These are phyloP conservation scores for Lottia scabra DNA, from an alignment of 2,888 invertebrate genomes.

Conservation along the genomic window DNA sequence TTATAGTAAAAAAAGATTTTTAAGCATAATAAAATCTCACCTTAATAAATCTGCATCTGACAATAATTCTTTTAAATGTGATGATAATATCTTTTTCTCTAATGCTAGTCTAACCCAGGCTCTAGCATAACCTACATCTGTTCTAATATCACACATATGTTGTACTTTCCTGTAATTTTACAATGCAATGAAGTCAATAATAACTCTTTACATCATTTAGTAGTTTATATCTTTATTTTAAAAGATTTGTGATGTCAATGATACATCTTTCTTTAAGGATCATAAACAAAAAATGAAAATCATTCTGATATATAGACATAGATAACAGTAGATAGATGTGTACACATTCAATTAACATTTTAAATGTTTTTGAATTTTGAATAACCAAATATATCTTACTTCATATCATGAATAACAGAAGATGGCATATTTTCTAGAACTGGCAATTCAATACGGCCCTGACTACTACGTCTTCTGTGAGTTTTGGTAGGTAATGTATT, in stretches of 20 bases:
- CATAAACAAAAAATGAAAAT: no score
- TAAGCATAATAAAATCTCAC: no score
- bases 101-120: slow-evolving; percentile 96
- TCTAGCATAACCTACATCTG: slow-evolving; percentile 88
- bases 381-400: slow-evolving; percentile 71
- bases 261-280: no score
- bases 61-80: slow-evolving; percentile 89
- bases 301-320: no score
- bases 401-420: slow-evolving; percentile 88
- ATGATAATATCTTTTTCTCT: slow-evolving; percentile 94
- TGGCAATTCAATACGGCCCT: slow-evolving; percentile 68
- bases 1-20: no score
- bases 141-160: slow-evolving; percentile 95
- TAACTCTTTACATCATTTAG: no score
- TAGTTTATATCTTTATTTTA: no score
- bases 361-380: no score
- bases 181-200: no score
- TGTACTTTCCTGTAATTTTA: slow-evolving; percentile 56
- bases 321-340: no score
- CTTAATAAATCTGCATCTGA: slow-evolving; percentile 65
- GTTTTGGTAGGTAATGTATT: slow-evolving; percentile 38
- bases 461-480: slow-evolving; percentile 55
- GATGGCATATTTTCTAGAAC: slow-evolving; percentile 82
- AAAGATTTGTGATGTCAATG: no score
- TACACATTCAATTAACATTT: no score